Conservation (phyloP, 1,140 invertebrate species). For the Rhopalosiphum maidis region DNA sequence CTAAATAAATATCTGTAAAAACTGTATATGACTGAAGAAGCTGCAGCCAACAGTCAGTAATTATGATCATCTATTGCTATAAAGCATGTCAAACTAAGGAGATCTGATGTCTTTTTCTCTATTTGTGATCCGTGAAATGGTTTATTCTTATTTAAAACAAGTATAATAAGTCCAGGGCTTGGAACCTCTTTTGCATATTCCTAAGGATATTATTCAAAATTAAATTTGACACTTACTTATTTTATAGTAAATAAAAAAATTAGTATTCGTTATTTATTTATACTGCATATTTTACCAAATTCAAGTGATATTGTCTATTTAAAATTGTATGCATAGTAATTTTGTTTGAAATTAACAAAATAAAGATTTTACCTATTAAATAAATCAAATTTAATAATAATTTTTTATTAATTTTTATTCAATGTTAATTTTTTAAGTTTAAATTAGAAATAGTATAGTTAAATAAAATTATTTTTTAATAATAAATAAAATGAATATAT, state of each 20-base stretch:
- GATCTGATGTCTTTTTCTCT: not conserved
- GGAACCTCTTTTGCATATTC: not conserved
- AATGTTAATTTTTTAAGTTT: not conserved
- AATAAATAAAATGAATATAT: not conserved
- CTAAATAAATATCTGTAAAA: not conserved
- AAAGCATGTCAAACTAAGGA: not conserved
- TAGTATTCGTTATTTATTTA: not conserved
- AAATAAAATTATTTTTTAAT: no score
- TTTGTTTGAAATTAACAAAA: not conserved
- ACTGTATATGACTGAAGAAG: not conserved
- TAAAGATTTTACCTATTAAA: not conserved
- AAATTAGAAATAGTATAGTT: no score
- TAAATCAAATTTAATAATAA: not conserved
- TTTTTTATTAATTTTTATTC: not conserved
- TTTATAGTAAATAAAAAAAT: not conserved
- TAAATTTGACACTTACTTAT: not conserved
- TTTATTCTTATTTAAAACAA: constrained; percentile 19
- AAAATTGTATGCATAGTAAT: not conserved
- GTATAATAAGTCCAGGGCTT: not conserved
- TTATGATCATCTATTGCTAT: not conserved
- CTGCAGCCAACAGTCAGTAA: not conserved
- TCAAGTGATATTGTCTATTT: not conserved
- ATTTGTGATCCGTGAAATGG: not conserved
- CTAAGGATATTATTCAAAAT: not conserved
- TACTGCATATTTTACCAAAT: not conserved